Evolutionary conservation across 2,113 vertebrate species (phyloP), one percentile per base, ranked within the genome.

Genomic region (Cyanistes caeruleus): DNA sequence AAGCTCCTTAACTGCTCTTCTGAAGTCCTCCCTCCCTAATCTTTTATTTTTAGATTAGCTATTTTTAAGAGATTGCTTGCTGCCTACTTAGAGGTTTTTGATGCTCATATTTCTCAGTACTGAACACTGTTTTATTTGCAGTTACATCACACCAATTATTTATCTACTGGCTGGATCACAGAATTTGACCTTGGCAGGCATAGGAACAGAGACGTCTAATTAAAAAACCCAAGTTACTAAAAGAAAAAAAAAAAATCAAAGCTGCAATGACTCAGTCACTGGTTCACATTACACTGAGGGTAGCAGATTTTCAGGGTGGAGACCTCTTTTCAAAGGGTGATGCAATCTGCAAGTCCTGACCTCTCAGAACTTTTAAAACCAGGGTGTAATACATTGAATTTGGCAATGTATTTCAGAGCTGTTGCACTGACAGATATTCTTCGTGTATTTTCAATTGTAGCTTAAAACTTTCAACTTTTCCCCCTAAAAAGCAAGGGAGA

Each of bases 31-130:
- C 74, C 53, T 94, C 65, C 33, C 35, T 76, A 83, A 79, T 82
- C 74, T 90, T 89, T 76, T 92, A 91, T 93, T 95, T 96, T 96
- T 95, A 87, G 87, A 82, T 92, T 70, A 93, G 87, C 81, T 95
- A 48, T 91, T 95, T 94, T 94, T 84, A 95, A 89, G 64, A 48
- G 84, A 19, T n/a, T 89, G 68, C 56, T 67, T 78, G n/a, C 82
- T 84, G 84, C 67, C 77, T 87, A 12, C 76, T 64, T 44, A 31
- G 56, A 88, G 55, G 39, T 17, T 78, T 72, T 65, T 63, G 67
- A 59, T 93, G 83, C 43, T 95, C 59, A 46, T 22, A 46, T 86
- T 89, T 87, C 79, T 81, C 41, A 62, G 52, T 24, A 51, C 35
- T 18, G 35, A 56, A 67, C 0, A 0, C n/a, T 41, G 18, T 18